Evolutionary conservation across 2,888 invertebrate genomes (phyloP), one percentile per base, ranked within the genome.

Genomic region (Mechanitis mazaeus): DNA sequence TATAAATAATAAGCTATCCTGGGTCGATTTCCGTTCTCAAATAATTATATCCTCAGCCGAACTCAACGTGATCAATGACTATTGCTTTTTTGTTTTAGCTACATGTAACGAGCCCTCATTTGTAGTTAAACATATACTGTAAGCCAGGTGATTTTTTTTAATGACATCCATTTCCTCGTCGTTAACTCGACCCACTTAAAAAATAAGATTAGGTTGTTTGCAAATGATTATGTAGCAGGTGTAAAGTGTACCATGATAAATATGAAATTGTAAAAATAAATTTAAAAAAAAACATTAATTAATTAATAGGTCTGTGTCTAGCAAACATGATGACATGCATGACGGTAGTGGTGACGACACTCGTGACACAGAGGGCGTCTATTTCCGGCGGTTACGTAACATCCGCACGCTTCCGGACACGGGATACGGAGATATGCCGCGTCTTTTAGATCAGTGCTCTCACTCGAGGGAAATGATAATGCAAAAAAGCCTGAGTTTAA

Each of bases 361-460:
- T 72, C 79, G 78, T 87, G 87, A 87, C 87, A 87, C 85, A 88
- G 85, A 86, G 85, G 84, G 85, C 85, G 85, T 80, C 78, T 84
- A 85, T 87, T 87, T 89, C 89, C 88, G 87, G 75, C 77, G 80
- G 68, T 89, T 88, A 89, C 87, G 87, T 81, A 85, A 89, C 83
- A 81, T 87, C 87, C 87, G 80, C 77, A 68, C 76, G 75, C 80
- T 87, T 87, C 87, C 86, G 84, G 76, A 77, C 82, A 80, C 85
- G 84, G 87, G 87, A 87, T 85, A 84, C 74, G 76, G 75, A 77
- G 83, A 85, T 80, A 84, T 77, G 80, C 76, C 76, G 75, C 76
- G 75, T 42, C 57, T 42, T 42, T 50, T 75, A 83, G 85, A 86
- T 85, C 84, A 74, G 73, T 47, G 50, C 50, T 50, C 31, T 50